These are phyloP conservation scores for Boleophthalmus pectinirostris DNA, from an alignment of 2,113 vertebrate species.

Conservation along the genomic window DNA sequence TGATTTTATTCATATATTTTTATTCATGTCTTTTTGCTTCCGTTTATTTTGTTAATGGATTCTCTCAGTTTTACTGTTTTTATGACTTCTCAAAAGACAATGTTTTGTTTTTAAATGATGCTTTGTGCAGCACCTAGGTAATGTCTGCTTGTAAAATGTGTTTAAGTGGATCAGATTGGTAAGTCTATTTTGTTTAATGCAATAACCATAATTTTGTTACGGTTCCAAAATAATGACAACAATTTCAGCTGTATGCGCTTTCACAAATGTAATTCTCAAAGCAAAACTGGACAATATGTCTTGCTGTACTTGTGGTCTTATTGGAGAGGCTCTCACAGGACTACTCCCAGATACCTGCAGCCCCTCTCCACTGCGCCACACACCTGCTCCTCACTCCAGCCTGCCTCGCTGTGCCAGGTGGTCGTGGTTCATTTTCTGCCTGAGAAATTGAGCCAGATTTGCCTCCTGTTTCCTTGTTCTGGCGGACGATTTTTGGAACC, in stretches of 20 bases:
- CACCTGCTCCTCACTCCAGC: slow-evolving; percentile 1
- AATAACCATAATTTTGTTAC: too few relatives aligned
- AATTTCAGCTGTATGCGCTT: neutral
- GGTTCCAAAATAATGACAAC: too few relatives aligned
- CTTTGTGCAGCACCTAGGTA: too few relatives aligned
- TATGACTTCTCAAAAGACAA: too few relatives aligned
- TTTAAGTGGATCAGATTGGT: too few relatives aligned
- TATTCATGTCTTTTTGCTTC: too few relatives aligned
- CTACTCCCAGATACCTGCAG: neutral
- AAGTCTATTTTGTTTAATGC: too few relatives aligned
- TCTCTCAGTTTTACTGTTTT: too few relatives aligned
- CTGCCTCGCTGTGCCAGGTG: neutral
- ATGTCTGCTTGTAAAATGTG: too few relatives aligned
- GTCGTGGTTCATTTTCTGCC: slow-evolving; percentile 4
- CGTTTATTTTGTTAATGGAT: too few relatives aligned
- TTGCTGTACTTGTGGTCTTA: neutral
- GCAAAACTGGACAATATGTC: neutral
- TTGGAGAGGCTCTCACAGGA: neutral
- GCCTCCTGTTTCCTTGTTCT: slow-evolving; percentile 9
- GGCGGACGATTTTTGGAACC: neutral
- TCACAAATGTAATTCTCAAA: neutral
- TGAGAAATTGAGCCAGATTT: slow-evolving; percentile 11
- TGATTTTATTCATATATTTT: too few relatives aligned
- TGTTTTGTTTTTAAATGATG: too few relatives aligned
- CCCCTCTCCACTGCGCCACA: neutral